A percentile compares a stretch with the other conserved stretches of the same genome.
These are phyloP conservation scores for Gortyna flavago DNA, from an alignment of 2,888 invertebrate genomes.

Conservation along the genomic window DNA sequence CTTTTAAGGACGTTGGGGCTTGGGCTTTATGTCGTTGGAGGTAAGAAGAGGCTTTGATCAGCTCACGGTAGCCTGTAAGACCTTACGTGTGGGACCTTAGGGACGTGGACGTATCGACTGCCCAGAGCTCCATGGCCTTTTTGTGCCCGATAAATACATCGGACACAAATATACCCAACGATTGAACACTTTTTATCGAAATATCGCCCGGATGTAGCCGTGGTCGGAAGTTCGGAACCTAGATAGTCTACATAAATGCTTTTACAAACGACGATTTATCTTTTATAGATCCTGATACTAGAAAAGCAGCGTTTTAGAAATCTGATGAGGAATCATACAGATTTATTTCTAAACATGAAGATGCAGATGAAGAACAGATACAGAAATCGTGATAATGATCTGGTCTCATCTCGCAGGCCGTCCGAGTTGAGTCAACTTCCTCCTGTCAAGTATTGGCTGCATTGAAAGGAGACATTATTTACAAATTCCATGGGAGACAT, in stretches of 20 bases:
- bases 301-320: slow-evolving; percentile 36
- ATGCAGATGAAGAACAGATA: slow-evolving; percentile 23
- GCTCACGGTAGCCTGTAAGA: too few relatives aligned
- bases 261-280: background rate
- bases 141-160: too few relatives aligned
- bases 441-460: slow-evolving; percentile 8
- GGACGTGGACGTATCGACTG: too few relatives aligned
- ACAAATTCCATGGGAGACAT: background rate
- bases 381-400: slow-evolving; percentile 14
- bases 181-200: background rate
- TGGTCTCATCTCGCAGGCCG: slow-evolving; percentile 8
- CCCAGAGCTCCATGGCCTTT: too few relatives aligned
- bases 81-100: too few relatives aligned
- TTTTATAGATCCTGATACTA: slow-evolving; percentile 36
- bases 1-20: too few relatives aligned
- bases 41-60: too few relatives aligned
- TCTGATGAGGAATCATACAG: slow-evolving; percentile 32
- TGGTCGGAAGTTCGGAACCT: background rate
- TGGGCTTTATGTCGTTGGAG: too few relatives aligned
- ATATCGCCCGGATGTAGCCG: background rate
- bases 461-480: background rate
- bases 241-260: background rate
- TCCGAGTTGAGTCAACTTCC: slow-evolving; percentile 11
- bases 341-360: slow-evolving; percentile 39
- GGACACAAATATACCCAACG: background rate